Base-by-base conservation (phyloP, 2,888 invertebrate genomes). In the Folsomia candida region DNA sequence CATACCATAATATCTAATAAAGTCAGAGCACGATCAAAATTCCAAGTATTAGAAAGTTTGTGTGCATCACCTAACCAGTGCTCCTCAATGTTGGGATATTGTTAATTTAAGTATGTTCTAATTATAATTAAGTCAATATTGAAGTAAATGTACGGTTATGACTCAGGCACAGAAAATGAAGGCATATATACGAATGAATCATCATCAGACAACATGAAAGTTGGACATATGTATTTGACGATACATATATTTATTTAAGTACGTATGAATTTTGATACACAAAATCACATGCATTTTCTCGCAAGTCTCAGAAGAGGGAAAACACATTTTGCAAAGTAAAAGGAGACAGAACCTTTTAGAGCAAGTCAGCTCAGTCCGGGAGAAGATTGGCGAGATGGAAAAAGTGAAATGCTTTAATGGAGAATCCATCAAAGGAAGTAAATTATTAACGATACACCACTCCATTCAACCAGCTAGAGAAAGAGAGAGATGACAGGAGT, bases 361-460 rank as follows among this genome's bases (percentile, higher is more conserved):
- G 37, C 37, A 37, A 37, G 37, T 37, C 37, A 37, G 37, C 62
- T 62, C 68, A 60, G 60, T 24, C 18, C 22, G 60, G 3, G 22
- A 54, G 6, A 6, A 24, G 60, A 11, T 4, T 11, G 27, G 25
- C 24, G 11, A 29, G 29, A 67, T 27, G 63, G 62, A 58, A 62
- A 70, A 67, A 60, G 70, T 20, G 62, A 64, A 62, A 37, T 58
- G 20, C 61, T 70, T 62, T 70, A 57, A 70, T 27, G 65, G 60
- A n/a, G 54, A 67, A 37, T 20, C 76, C 78, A 79, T 79, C 79
- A 79, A 77, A 72, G 69, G 71, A 73, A 74, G 72, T 79, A 74
- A 79, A 79, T 79, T 78, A 78, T 79, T 79, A 78, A 79, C 72
- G 73, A 73, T 70, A 73, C 71, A 74, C n/a, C n/a, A n/a, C 71